phyloP scores from a whole-genome alignment of 35 echinoderm and acorn worm genomes.

The Stichopus chloronotus region DNA sequence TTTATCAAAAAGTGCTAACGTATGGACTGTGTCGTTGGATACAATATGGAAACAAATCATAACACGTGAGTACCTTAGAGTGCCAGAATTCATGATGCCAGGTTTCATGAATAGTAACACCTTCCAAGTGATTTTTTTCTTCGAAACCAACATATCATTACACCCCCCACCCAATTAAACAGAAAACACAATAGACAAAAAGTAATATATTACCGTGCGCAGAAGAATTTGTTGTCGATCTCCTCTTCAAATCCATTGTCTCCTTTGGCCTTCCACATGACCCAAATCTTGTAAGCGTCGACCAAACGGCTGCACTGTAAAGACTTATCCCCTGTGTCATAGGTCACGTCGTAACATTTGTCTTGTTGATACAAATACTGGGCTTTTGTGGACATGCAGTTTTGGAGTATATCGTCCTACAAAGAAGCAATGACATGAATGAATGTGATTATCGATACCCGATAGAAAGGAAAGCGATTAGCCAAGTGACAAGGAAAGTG shows the following conservation, averaged over 20 bases:
- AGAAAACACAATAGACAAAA: too few relatives aligned
- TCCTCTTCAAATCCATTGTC: conserved; percentile 75
- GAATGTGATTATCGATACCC: not conserved
- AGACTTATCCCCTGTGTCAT: conserved; percentile 94
- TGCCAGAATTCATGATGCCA: too few relatives aligned
- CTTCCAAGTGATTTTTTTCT: too few relatives aligned
- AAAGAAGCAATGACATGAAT: not conserved
- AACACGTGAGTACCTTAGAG: too few relatives aligned
- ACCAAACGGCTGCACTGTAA: conserved; percentile 88
- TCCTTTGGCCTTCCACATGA: conserved; percentile 95
- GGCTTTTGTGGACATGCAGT: conserved; percentile 68
- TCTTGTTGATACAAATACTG: conserved; percentile 93
- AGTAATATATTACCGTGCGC: conserved; percentile 45
- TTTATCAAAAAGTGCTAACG: too few relatives aligned
- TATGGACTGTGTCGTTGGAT: too few relatives aligned
- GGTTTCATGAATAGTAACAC: too few relatives aligned
- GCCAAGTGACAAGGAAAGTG: not conserved
- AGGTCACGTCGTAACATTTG: conserved; percentile 87
- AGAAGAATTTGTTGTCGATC: conserved; percentile 70
- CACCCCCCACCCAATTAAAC: too few relatives aligned
- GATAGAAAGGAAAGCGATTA: not conserved
- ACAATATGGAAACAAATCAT: too few relatives aligned
- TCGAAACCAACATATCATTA: too few relatives aligned
- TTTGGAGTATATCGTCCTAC: not conserved
- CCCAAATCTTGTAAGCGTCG: conserved; percentile 90